Evolutionary conservation across 2,888 invertebrate species (phyloP), one percentile per base, ranked within the genome.

Genomic region (Acronicta alni): DNA sequence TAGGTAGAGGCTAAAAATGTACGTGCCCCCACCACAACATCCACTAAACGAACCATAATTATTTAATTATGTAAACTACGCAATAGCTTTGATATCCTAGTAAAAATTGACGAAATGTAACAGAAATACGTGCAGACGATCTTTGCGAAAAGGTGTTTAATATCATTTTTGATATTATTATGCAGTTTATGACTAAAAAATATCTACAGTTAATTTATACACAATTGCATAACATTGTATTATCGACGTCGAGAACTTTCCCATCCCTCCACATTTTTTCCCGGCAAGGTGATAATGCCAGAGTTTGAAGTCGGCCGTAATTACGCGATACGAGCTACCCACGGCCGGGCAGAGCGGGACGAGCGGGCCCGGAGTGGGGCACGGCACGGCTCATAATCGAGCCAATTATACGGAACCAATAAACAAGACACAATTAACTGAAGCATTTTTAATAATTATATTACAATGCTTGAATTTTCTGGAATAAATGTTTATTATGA

Each of bases 321-420:
- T 92, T 91, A 89, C 82, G 72, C n/a, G 74, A 69, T 78, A 68
- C 75, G 80, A 67, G 77, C 63, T 67, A 67, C 57, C 75, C 69
- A 73, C 75, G 74, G 67, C 57, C 69, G n/a, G n/a, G n/a, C n/a
- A n/a, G 35, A 18, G 12, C 39, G 17, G 63, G 67, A 64, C 46
- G 20, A 49, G 52, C 53, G 57, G 64, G 63, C 51, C 30, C 30
- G 53, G 26, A 49, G 37, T 43, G 32, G 49, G 53, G 60, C 47
- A 55, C 49, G 53, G 60, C 47, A 55, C 49, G 54, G 37, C 79
- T 82, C 82, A 83, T 90, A 89, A 89, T 87, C 84, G 88, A 88
- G 79, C 71, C 89, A 91, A 91, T 91, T 91, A 90, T 83, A 86
- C 77, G 87, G 87, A 89, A 89, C 81, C 88, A 90, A 91, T 91